Evolutionary conservation across 2,113 vertebrate genomes (phyloP).

Genomic region (Tachysurus vachellii): DNA sequence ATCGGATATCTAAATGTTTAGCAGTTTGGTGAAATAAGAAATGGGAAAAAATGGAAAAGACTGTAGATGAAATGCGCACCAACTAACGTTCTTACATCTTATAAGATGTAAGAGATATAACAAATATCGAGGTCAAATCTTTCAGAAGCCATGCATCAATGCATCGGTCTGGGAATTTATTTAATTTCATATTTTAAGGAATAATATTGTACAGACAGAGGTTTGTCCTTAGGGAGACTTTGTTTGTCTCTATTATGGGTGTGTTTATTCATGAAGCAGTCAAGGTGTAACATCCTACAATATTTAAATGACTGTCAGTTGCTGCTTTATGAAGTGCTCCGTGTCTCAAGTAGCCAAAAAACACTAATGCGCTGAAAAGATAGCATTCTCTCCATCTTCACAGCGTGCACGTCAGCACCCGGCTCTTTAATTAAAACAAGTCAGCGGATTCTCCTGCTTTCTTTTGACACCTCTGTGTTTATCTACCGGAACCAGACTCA

Average conservation of each 20-base stretch:
- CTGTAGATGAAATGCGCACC: neutral
- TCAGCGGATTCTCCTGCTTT: conserved; percentile 54
- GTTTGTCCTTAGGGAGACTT: neutral
- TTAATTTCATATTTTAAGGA: neutral
- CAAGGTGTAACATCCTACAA: neutral
- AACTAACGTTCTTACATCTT: neutral
- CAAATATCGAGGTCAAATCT: neutral
- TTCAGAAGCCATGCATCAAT: neutral
- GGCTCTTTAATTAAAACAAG: conserved; percentile 64
- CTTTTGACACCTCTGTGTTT: conserved; percentile 70
- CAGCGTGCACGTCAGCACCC: conserved; percentile 40
- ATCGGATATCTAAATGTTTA: neutral
- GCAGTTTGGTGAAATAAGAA: neutral
- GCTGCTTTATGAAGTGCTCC: neutral
- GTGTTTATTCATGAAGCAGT: neutral
- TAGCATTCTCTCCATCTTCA: conserved; percentile 25
- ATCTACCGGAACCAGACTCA: conserved; percentile 61
- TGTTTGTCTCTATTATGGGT: neutral
- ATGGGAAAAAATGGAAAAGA: neutral
- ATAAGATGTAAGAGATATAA: neutral
- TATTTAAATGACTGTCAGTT: neutral
- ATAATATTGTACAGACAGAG: neutral
- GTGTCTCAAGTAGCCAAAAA: conserved; percentile 18
- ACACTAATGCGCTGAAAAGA: conserved; percentile 28
- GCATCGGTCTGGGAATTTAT: neutral